Base-by-base conservation (phyloP, 1,140 invertebrate species). In the Trigoniulus corallinus region DNA sequence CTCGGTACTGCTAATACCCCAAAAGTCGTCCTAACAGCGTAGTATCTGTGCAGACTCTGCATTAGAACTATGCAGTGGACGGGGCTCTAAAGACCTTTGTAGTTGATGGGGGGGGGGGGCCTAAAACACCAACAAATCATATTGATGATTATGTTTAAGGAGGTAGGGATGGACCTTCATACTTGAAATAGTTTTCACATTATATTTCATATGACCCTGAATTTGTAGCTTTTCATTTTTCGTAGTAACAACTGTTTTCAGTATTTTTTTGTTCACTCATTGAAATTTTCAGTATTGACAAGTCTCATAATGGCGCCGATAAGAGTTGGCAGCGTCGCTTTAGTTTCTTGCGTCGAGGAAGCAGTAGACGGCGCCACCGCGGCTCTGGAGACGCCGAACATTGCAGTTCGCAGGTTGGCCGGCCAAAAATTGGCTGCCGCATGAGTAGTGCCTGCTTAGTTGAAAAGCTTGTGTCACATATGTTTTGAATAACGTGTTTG, bases 271-370 rank as follows among this genome's bases (percentile, higher is more conserved):
- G 42, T 21, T 20, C 26, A 37, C 7, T 4, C 4, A 12, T 43
- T 22, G 4, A 43, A n/a, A 18, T 47, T 47, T 47, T 26, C 46
- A 47, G 46, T 47, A 27, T 47, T 47, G 42, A 44, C 42, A 44
- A 44, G 42, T 4, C 46, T 20, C 21, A 27, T 47, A 27, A 47
- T 25, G 46, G 46, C 23, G 21, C 21, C 20, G 46, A 47, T 3
- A 49, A 24, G 21, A 13, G 27, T 39, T n/a, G 49, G n/a, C n/a
- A 10, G 12, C 21, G 21, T 7, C 27, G 13, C n/a, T 51, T 51
- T 51, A 51, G 41, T 27, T 51, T 51, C 29, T 45, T 45, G 40
- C 39, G 49, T 12, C 21, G 49, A 4, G 49, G 49, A 27, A 51
- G 49, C 25, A 22, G 25, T 20, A 50, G 27, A 50, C 10, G 41